Evolutionary conservation across 2,113 vertebrate species (phyloP).

Genomic region (Macroglossus sobrinus): DNA sequence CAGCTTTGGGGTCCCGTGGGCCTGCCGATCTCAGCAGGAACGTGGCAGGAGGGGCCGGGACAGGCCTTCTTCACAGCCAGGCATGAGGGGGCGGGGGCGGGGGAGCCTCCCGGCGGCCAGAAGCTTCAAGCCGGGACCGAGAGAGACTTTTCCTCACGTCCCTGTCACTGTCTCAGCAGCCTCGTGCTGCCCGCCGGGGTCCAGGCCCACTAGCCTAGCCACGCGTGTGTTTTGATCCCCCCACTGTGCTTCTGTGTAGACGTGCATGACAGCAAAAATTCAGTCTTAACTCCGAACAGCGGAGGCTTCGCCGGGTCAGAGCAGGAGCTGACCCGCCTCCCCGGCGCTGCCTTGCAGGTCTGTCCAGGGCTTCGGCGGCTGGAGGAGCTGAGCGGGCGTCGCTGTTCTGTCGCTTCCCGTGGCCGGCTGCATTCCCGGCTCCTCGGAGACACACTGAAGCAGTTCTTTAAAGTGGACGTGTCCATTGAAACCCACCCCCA

Average conservation of each 20-base stretch:
- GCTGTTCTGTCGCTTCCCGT: background rate
- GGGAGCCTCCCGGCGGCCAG: fast-evolving
- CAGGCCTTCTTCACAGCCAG: fast-evolving
- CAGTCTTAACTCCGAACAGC: background rate
- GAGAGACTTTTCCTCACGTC: background rate
- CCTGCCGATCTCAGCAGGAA: background rate
- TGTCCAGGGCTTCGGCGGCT: constrained; percentile 83
- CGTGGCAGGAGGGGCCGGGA: background rate
- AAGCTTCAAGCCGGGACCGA: background rate
- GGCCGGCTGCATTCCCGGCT: background rate
- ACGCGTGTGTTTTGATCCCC: fast-evolving
- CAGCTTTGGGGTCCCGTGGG: too few species aligned
- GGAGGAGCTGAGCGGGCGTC: constrained; percentile 81
- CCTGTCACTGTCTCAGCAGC: background rate
- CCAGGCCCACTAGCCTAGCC: background rate
- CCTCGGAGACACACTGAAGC: background rate
- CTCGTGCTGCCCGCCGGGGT: background rate
- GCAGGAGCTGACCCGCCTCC: background rate
- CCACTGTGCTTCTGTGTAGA: background rate
- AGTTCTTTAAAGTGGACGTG: background rate
- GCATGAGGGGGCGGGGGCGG: fast-evolving
- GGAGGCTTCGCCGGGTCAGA: background rate
- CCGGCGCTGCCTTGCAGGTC: constrained; percentile 76
- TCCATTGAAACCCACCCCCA: background rate
- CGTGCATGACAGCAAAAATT: fast-evolving